Conservation (phyloP, 2,888 invertebrate genomes). For the Teleiodes luculella region DNA sequence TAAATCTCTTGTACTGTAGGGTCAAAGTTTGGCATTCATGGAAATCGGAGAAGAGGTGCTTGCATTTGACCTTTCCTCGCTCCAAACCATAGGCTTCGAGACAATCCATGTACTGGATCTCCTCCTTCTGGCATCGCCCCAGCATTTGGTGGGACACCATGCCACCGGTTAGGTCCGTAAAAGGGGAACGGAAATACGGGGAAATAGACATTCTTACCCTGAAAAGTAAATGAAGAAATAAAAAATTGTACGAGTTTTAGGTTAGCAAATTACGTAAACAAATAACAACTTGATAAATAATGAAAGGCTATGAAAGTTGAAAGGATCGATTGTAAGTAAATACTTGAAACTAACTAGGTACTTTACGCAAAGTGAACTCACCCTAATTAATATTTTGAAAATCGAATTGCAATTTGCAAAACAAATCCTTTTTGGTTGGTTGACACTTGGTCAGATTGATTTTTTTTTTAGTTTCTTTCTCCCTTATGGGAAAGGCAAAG, state of each 20-base stretch:
- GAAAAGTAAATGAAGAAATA: conserved; percentile 18
- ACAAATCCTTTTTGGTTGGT: neutral
- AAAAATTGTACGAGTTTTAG: conserved; percentile 14
- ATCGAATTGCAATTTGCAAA: neutral
- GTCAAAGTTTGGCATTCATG: conserved; percentile 81
- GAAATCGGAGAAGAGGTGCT: conserved; percentile 81
- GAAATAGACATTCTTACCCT: conserved; percentile 75
- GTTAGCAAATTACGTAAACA: conserved; percentile 58
- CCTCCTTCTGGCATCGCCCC: conserved; percentile 82
- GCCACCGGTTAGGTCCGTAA: conserved; percentile 84
- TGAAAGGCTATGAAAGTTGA: neutral
- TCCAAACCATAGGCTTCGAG: conserved; percentile 88
- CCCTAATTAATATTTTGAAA: conserved; percentile 7
- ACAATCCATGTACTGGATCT: conserved; percentile 86
- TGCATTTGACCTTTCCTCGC: conserved; percentile 81
- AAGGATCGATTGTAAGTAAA: too few relatives aligned
- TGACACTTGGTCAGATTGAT: neutral
- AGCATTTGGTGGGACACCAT: conserved; percentile 82
- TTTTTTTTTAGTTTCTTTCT: too few relatives aligned
- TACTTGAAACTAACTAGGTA: neutral
- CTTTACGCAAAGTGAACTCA: neutral
- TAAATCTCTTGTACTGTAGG: conserved; percentile 80
- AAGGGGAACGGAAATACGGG: conserved; percentile 83
- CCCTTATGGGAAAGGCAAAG: too few relatives aligned
- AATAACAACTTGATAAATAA: conserved; percentile 14